Base-by-base conservation (phyloP, 2,113 vertebrate species). In the Barbus barbus region DNA sequence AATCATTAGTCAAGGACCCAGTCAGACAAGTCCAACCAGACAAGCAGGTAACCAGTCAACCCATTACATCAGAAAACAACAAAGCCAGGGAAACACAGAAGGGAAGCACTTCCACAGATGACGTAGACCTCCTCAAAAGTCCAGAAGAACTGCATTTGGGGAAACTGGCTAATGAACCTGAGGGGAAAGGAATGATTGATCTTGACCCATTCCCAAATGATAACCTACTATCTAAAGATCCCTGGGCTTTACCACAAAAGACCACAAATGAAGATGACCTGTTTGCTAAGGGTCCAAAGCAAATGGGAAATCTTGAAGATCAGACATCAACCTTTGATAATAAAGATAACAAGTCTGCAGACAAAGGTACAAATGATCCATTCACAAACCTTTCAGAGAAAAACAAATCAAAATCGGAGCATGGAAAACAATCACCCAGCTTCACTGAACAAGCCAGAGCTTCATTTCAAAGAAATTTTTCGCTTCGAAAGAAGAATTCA, bases 151-250 rank as follows among this genome's bases (percentile, higher is more conserved):
- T 18, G 8, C 24, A 41, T 67, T 20, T 75, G 61, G 16, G 22
- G 53, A 65, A 87, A 67, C 2, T 13, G 20, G 4, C 58, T n/a
- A 56, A 31, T 61, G 51, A 31, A 26, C 46, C 36, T 6, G 60
- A 75, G 53, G 74, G 48, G 24, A 65, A 44, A 8, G 58, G 11
- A 51, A 12, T 69, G 7, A 56, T 18, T 33, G 83, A 81, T 1
- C 63, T 77, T 73, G 88, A 92, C 65, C 90, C 91, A 12, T 92
- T 91, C 18, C 85, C 90, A 18, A 90, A 4, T 26, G 81, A 74
- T 22, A 83, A 86, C 0, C 80, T 88, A 12, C 53, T 89, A 4
- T 80, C 86, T 22, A 88, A 85, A 73, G 90, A 93, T 82, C 84
- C 89, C 1, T 90, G 87, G 92, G 84, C 80, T 9, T 74, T 89